These are phyloP conservation scores for Desmodus rotundus DNA, from an alignment of 2,113 vertebrate species.

Conservation along the genomic window DNA sequence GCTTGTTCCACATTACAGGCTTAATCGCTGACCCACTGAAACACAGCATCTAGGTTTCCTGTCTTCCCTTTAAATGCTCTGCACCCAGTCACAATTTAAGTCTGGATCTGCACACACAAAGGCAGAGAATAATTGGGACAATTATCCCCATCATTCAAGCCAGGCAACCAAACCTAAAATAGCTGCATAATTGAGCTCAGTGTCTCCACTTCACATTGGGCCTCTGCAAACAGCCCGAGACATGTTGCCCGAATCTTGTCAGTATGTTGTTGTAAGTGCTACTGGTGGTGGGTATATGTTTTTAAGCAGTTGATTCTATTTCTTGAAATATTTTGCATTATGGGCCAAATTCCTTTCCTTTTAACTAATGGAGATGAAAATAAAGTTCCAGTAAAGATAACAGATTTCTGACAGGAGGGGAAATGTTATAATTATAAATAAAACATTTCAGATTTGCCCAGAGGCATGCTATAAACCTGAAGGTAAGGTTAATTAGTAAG, in stretches of 20 bases:
- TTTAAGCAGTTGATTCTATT: conserved; percentile 22
- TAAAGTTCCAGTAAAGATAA: neutral
- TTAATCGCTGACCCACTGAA: neutral
- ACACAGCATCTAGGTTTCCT: neutral
- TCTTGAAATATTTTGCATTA: conserved; percentile 26
- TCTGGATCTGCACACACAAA: neutral
- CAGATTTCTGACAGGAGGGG: neutral
- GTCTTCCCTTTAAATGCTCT: neutral
- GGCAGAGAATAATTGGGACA: conserved; percentile 10
- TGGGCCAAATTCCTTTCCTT: neutral
- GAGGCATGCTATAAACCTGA: neutral
- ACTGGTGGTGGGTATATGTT: neutral
- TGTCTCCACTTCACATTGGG: neutral
- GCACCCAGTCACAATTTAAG: neutral
- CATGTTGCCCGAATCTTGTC: neutral
- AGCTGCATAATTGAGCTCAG: neutral
- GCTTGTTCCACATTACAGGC: neutral
- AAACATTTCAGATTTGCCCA: neutral
- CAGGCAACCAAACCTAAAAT: conserved; percentile 10
- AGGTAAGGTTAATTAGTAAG: neutral
- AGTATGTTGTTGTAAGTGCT: neutral
- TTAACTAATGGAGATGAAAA: neutral
- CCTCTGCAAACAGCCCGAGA: neutral
- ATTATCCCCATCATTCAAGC: conserved; percentile 30
- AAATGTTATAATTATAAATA: neutral